These are phyloP conservation scores for Eledona agricola DNA, from an alignment of 2,888 invertebrate genomes.

Conservation along the genomic window DNA sequence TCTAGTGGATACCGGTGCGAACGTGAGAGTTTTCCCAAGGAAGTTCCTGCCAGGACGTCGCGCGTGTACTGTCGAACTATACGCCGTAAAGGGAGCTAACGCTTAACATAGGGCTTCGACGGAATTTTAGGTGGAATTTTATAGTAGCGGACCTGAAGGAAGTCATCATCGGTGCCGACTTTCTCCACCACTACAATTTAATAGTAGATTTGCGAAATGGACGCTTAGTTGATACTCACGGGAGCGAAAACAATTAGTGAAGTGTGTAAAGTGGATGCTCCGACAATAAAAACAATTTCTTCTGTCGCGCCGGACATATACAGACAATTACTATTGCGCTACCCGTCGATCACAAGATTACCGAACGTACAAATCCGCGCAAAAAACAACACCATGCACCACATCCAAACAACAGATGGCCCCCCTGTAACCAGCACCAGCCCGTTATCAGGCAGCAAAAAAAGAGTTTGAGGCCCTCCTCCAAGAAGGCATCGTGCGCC, in stretches of 20 bases:
- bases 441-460: too few species aligned
- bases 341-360: slow-evolving; percentile 1
- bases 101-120: slow-evolving; percentile 9
- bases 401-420: slow-evolving; percentile 1
- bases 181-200: slow-evolving; percentile 10
- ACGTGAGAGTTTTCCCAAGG: slow-evolving; percentile 1
- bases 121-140: slow-evolving; percentile 14
- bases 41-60: background rate
- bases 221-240: slow-evolving; percentile 11
- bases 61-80: slow-evolving; percentile 6
- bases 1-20: slow-evolving; percentile 2
- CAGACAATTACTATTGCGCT: background rate
- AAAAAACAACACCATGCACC: slow-evolving; percentile 4
- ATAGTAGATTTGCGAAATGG: slow-evolving; percentile 20
- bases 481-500: too few species aligned
- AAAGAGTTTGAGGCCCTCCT: too few species aligned
- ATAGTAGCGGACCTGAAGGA: slow-evolving; percentile 11
- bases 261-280: background rate
- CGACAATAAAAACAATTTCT: too few species aligned
- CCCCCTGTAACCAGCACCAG: too few species aligned
- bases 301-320: background rate
- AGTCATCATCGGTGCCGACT: slow-evolving; percentile 23
- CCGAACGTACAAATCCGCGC: background rate
- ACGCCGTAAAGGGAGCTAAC: slow-evolving; percentile 1
- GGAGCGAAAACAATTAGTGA: background rate